These are phyloP conservation scores for Nomada goodeniana DNA, from an alignment of 2,888 invertebrate genomes.

Conservation along the genomic window DNA sequence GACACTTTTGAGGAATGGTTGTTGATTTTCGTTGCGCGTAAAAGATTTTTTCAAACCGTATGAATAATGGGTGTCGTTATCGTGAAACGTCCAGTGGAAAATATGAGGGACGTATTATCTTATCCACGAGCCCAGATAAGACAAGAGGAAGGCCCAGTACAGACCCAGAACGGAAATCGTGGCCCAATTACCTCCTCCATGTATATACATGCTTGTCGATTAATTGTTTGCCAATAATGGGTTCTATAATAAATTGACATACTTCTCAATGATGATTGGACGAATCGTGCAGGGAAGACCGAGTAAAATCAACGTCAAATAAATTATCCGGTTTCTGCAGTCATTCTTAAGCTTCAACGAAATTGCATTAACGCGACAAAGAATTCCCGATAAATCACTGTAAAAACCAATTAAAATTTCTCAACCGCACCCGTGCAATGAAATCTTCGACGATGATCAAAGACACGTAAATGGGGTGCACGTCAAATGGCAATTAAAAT, in stretches of 20 bases:
- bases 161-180: slow-evolving; percentile 54
- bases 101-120: slow-evolving; percentile 64
- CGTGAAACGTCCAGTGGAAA: slow-evolving; percentile 48
- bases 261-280: not conserved
- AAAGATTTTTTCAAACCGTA: slow-evolving; percentile 19
- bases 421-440: not conserved
- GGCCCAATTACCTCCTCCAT: slow-evolving; percentile 46
- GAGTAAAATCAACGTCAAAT: no score
- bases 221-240: slow-evolving; percentile 15
- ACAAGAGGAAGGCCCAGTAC: slow-evolving; percentile 63
- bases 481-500: slow-evolving; percentile 74
- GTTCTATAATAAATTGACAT: not conserved
- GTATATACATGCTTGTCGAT: not conserved
- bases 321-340: no score
- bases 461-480: slow-evolving; percentile 40
- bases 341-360: no score
- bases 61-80: slow-evolving; percentile 60
- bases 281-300: no score
- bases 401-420: not conserved
- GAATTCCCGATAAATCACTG: not conserved
- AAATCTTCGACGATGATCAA: slow-evolving; percentile 60
- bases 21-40: not conserved
- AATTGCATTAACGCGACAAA: not conserved
- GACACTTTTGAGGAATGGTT: not conserved
- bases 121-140: slow-evolving; percentile 74